Base-by-base conservation (phyloP, 2,797 vertebrate species). In the Phrynocephalus guinanensis region DNA sequence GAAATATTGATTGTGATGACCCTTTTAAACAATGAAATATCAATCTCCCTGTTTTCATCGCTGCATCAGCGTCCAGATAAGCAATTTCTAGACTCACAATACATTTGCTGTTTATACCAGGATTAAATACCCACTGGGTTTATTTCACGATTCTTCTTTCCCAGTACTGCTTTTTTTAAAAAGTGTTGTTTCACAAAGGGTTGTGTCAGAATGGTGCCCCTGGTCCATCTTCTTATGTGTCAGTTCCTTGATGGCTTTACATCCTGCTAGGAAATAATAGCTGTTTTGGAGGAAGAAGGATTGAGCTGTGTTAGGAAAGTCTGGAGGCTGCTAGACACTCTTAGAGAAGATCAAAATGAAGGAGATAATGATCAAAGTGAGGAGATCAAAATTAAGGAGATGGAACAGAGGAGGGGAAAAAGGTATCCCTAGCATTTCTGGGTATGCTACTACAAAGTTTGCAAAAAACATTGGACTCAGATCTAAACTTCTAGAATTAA, bases 1-100 rank as follows among this genome's bases (percentile, higher is more conserved):
- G 79, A 90, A 91, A 88, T 93, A 89, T 48, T 90, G 85, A 90
- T 88, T 72, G n/a, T 3, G 76, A 28, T 86, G 76, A 77, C 33
- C 60, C 84, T 73, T 89, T 91, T 79, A 89, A 86, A 68, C 68
- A 1, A 3, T 86, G 30, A 79, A 86, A 90, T 82, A 87, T 24
- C 83, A 18, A 72, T 90, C 28, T 48, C 78, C 56, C 3, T 3
- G 86, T 72, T 91, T 91, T 82, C 86, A 24, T 76, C 77, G 10
- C 82, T 89, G 24, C 9, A n/a, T 88, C 73, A 90, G 52, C 18
- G 9, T 44, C 68, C 24, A 63, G 52, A 63, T 50, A 30, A 50
- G 38, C 82, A 79, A 72, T 73, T 79, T 87, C 79, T 79, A 30
- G 77, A 50, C 52, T 9, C 38, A 28, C 28, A 33, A 63, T 79